A percentile compares a stretch with the other conserved stretches of the same genome.
These are phyloP conservation scores for Drosophila sechellia DNA, from an alignment of 1,140 invertebrate genomes.

Conservation along the genomic window DNA sequence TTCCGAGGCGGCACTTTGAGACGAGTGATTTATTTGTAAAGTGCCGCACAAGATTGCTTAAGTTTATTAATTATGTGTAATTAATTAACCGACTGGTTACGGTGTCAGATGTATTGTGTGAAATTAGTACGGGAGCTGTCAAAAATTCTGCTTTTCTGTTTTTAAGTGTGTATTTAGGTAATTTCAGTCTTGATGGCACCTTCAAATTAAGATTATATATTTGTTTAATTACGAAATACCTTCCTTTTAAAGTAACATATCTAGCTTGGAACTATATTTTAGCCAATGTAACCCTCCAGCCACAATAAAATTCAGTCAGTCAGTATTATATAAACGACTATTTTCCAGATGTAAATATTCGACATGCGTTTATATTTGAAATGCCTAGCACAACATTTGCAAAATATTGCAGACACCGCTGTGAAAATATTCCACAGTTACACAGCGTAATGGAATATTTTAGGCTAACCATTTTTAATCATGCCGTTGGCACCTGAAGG, in stretches of 20 bases:
- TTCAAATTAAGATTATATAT: no score
- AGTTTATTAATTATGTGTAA: constrained; percentile 71
- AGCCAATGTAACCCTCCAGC: no score
- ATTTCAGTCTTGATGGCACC: no score
- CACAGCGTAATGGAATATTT: constrained; percentile 47
- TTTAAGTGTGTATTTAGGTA: no score
- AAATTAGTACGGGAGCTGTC: not conserved
- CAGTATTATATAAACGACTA: not conserved
- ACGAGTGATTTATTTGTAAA: constrained; percentile 61
- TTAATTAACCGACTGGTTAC: constrained; percentile 42
- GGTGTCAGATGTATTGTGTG: constrained; percentile 6
- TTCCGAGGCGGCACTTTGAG: constrained; percentile 43
- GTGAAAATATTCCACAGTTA: constrained; percentile 37
- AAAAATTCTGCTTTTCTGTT: no score
- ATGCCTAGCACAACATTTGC: constrained; percentile 1
- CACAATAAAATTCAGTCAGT: not conserved
- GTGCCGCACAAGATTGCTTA: constrained; percentile 39
- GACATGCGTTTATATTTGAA: constrained; percentile 18
- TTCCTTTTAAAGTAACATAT: no score
- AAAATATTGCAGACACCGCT: constrained; percentile 8
- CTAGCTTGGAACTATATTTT: no score
- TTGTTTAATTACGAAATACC: no score
- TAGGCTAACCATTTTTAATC: constrained; percentile 62
- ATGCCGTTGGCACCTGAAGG: constrained; percentile 54
- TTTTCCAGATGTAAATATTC: constrained; percentile 7